phyloP scores from a whole-genome alignment of 2,888 invertebrate genomes.

The Rhorus exstirpatorius region DNA sequence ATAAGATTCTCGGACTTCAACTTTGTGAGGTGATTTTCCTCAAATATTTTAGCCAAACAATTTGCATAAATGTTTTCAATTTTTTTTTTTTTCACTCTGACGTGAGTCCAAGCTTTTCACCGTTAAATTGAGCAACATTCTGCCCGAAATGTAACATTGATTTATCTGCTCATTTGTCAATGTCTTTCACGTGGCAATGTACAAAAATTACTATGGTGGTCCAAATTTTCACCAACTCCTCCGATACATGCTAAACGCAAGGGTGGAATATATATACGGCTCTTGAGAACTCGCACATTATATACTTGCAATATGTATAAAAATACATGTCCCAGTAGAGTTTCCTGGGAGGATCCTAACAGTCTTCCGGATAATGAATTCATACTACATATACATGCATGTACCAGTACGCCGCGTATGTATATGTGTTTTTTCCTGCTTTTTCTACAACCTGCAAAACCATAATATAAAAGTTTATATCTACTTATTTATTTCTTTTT shows the following conservation, averaged over 20 bases:
- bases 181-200: too few relatives aligned
- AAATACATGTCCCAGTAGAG: conserved; percentile 13
- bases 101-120: too few relatives aligned
- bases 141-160: too few relatives aligned
- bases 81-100: too few relatives aligned
- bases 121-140: too few relatives aligned
- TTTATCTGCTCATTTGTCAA: too few relatives aligned
- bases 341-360: conserved; percentile 41
- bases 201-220: too few relatives aligned
- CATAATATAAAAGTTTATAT: conserved; percentile 46
- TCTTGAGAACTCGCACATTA: background rate
- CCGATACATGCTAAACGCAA: conserved; percentile 14
- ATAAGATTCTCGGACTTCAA: too few relatives aligned
- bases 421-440: conserved; percentile 18
- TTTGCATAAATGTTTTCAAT: too few relatives aligned
- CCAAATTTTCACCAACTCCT: too few relatives aligned
- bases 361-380: conserved; percentile 62
- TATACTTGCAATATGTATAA: background rate
- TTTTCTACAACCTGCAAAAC: conserved; percentile 33
- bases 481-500: conserved; percentile 32
- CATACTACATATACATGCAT: conserved; percentile 36
- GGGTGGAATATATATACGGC: conserved; percentile 22
- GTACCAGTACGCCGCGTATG: background rate
- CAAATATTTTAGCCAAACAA: too few relatives aligned
- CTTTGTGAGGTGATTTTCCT: too few relatives aligned